Base-by-base conservation (phyloP, 2,888 invertebrate genomes). In the Drosophila picticornis region DNA sequence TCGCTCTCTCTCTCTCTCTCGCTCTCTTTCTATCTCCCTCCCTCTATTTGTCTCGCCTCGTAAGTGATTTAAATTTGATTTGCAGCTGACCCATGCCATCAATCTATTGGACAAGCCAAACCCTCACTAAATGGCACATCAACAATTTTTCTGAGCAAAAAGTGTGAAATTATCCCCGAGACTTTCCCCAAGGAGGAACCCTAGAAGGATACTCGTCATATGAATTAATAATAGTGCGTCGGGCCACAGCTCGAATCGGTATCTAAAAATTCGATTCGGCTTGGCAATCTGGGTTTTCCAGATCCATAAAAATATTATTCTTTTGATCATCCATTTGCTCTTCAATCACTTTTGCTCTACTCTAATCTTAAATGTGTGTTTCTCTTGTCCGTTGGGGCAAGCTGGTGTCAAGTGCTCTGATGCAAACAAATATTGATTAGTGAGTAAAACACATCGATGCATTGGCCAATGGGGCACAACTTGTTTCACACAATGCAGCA, bases 401-500 rank as follows among this genome's bases (percentile, higher is more conserved):
- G 38, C 7, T 16, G 4, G 22, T 16, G 22, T 25, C 16, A 16
- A 7, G 4, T 4, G 9, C 22, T 25, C 46, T 13, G 1, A 4
- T 9, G 22, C 16, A 7, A 9, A 16, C 22, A 9, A 25, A 46
- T 29, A 22, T n/a, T n/a, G 32, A 53, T 16, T 9, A 25, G 32
- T 5, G 11, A 22, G 22, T 2, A 2, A 5, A 5, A 1, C 22
- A 5, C 5, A 22, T 43, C 11, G 43, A 22, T 43, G 22, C 43
- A 22, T 5, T 22, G 6, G 46, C 46, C 22, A 4, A 22, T 1
- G 22, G 13, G 7, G 19, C 46, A 4, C 43, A 22, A 31, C 31
- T 22, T 32, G 32, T 4, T 19, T 10, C 64, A 50, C 65, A 64
- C 50, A 63, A 25, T 13, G 4, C n/a, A 9, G 4, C n/a, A 34